Evolutionary conservation across 2,888 invertebrate genomes (phyloP).

Genomic region (Epirrhoe alternata): DNA sequence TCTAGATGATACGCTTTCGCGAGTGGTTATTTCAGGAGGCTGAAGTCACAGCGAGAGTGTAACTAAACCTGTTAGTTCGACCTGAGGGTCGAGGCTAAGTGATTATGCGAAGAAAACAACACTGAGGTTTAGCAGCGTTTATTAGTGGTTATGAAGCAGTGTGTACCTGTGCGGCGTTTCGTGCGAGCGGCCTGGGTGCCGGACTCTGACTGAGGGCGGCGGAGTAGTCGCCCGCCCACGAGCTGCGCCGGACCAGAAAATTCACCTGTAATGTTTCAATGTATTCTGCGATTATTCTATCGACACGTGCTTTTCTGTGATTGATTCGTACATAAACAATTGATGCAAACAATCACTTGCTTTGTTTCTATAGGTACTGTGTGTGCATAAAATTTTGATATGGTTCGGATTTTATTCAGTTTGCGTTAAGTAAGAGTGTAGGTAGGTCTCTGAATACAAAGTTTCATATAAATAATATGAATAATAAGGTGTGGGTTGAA

Average conservation of each 20-base stretch:
- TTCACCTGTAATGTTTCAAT: slow-evolving; percentile 77
- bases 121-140: slow-evolving; percentile 68
- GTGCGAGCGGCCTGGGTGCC: slow-evolving; percentile 83
- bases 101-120: slow-evolving; percentile 67
- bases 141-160: slow-evolving; percentile 78
- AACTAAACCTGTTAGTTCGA: slow-evolving; percentile 74
- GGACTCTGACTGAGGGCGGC: slow-evolving; percentile 74
- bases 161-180: slow-evolving; percentile 82
- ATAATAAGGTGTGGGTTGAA: not conserved
- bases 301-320: slow-evolving; percentile 45
- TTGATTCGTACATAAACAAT: slow-evolving; percentile 45
- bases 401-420: not conserved
- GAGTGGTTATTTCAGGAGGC: slow-evolving; percentile 72
- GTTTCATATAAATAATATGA: not conserved
- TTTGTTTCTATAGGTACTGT: not conserved
- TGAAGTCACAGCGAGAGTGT: slow-evolving; percentile 78
- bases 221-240: slow-evolving; percentile 68
- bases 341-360: not conserved
- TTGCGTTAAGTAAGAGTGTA: not conserved
- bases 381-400: not conserved
- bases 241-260: slow-evolving; percentile 53
- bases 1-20: slow-evolving; percentile 36
- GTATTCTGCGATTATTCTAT: slow-evolving; percentile 54
- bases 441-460: not conserved
- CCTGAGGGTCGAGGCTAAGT: slow-evolving; percentile 67